Conservation (phyloP, 1,140 invertebrate genomes). For the Chironomus tepperi region DNA sequence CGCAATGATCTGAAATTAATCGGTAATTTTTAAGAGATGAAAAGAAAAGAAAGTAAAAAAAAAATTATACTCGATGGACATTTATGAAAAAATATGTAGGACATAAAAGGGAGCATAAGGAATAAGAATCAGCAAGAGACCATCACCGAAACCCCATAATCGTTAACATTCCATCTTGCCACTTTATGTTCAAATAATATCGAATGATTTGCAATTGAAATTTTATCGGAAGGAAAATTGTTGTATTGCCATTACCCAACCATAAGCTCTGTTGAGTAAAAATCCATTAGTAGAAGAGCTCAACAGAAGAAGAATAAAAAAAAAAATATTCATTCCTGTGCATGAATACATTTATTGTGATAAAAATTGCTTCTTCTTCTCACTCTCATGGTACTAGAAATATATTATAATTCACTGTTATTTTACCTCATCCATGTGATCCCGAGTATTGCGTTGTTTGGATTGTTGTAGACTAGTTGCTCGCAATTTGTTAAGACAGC, state of each 20-base stretch:
- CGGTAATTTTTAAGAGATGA: constrained; percentile 4
- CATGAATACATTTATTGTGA: not conserved
- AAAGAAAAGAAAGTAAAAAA: not conserved
- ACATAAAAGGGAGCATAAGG: too few relatives aligned
- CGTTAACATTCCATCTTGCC: constrained; percentile 1
- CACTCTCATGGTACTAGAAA: not conserved
- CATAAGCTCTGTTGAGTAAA: not conserved
- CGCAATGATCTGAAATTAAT: constrained; percentile 19
- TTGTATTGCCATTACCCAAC: not conserved
- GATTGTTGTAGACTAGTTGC: too few relatives aligned
- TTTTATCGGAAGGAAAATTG: constrained; percentile 13
- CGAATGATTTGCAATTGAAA: constrained; percentile 8
- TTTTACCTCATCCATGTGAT: not conserved
- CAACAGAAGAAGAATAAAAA: not conserved
- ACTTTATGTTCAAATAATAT: not conserved
- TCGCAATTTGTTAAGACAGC: too few relatives aligned
- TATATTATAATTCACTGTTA: not conserved
- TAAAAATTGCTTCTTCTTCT: not conserved
- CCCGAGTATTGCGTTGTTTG: not conserved
- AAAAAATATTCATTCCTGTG: not conserved
- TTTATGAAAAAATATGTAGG: not conserved
- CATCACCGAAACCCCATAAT: not conserved
- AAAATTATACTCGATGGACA: too few relatives aligned
- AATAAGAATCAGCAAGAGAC: not conserved
- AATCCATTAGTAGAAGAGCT: not conserved